Conservation (phyloP, 2,113 vertebrate species). For the Oreotrochilus melanogaster region DNA sequence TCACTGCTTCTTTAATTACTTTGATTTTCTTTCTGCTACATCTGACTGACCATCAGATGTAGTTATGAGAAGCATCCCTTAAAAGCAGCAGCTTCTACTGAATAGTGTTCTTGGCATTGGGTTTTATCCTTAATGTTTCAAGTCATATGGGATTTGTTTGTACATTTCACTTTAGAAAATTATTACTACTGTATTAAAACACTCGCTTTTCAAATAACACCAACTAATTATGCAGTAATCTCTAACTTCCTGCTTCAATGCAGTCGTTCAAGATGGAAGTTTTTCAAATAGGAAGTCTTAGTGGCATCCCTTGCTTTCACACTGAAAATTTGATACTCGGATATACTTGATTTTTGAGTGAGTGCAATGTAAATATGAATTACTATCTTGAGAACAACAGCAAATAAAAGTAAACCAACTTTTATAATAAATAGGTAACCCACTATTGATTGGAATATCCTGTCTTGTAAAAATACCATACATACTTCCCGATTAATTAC, state of each 20-base stretch:
- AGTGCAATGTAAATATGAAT: background rate
- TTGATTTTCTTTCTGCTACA: background rate
- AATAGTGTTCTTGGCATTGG: background rate
- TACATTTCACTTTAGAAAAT: slow-evolving; percentile 1
- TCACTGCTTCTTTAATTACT: background rate
- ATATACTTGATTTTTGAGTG: background rate
- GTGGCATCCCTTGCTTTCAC: background rate
- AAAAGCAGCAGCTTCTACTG: background rate
- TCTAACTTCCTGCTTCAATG: background rate
- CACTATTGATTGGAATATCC: background rate
- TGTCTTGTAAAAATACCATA: background rate
- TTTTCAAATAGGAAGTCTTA: background rate
- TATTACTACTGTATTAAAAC: background rate
- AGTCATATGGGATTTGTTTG: background rate
- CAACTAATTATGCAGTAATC: background rate
- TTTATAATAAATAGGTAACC: background rate
- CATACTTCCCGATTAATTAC: background rate
- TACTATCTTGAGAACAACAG: background rate
- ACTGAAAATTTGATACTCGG: background rate
- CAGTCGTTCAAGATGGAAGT: background rate
- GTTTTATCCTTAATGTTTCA: background rate
- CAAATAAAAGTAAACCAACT: background rate
- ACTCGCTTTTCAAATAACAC: background rate
- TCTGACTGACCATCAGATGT: background rate
- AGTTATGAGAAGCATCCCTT: background rate